Evolutionary conservation across 2,113 vertebrate species (phyloP).

Genomic region (Conger conger): DNA sequence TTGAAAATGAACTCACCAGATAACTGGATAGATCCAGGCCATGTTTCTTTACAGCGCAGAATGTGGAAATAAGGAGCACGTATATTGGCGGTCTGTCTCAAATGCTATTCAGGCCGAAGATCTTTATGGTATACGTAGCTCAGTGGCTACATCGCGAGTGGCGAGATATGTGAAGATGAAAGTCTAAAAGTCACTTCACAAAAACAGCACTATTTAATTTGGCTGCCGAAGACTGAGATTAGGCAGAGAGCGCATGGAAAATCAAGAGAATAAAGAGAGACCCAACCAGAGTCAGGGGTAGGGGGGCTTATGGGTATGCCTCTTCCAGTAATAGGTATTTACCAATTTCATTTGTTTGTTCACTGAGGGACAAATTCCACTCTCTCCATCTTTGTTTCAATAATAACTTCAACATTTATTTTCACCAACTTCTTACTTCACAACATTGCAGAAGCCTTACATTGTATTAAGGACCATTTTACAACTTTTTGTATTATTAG

Average conservation of each 20-base stretch:
- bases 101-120: no score
- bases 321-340: constrained; percentile 2
- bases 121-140: constrained; percentile 8
- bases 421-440: background rate
- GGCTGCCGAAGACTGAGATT: constrained; percentile 16
- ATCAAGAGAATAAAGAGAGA: background rate
- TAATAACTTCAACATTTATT: background rate
- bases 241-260: constrained; percentile 15
- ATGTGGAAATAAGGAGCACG: background rate
- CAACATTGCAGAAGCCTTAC: background rate
- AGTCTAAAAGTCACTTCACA: constrained; percentile 36
- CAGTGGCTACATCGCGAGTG: constrained; percentile 8
- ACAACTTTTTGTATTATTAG: background rate
- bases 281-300: background rate
- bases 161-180: background rate
- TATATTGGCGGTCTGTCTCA: background rate
- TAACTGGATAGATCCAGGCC: constrained; percentile 29
- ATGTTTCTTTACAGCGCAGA: constrained; percentile 26
- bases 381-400: background rate
- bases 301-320: constrained; percentile 4
- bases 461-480: background rate
- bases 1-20: constrained; percentile 39
- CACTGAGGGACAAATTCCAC: constrained; percentile 33
- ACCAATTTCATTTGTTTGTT: constrained; percentile 25
- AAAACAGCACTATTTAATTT: constrained; percentile 30